Conservation (phyloP, 2,113 vertebrate species). For the Stercorarius parasiticus region DNA sequence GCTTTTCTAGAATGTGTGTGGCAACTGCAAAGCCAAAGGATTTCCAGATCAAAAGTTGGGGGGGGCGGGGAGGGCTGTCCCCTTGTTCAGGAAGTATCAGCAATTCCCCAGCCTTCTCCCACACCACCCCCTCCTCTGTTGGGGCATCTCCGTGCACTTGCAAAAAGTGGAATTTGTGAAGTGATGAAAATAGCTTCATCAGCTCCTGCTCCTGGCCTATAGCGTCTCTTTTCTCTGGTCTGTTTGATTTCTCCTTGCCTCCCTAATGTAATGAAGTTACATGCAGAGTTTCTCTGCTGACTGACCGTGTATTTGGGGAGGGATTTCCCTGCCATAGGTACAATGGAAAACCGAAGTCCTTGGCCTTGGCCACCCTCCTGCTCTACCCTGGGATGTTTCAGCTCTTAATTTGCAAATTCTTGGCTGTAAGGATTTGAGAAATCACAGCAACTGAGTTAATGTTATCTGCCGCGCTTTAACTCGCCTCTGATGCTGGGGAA, state of each 20-base stretch:
- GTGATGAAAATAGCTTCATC: not conserved
- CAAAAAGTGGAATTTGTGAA: not conserved
- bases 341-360: accelerated
- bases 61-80: too few relatives aligned
- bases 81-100: not conserved
- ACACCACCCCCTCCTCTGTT: too few relatives aligned
- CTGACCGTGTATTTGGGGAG: accelerated
- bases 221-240: too few relatives aligned
- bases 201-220: not conserved
- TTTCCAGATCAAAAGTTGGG: not conserved
- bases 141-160: not conserved
- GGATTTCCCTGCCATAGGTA: not conserved
- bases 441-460: not conserved
- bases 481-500: not conserved
- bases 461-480: not conserved
- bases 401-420: not conserved
- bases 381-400: not conserved
- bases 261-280: accelerated
- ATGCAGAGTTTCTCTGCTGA: not conserved
- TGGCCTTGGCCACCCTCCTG: not conserved
- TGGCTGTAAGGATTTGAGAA: not conserved
- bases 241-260: not conserved
- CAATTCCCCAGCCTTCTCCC: not conserved
- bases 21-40: not conserved
- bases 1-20: not conserved